These are phyloP conservation scores for Phalacrocorax brasilianus DNA, from an alignment of 2,113 vertebrate species.

Conservation along the genomic window DNA sequence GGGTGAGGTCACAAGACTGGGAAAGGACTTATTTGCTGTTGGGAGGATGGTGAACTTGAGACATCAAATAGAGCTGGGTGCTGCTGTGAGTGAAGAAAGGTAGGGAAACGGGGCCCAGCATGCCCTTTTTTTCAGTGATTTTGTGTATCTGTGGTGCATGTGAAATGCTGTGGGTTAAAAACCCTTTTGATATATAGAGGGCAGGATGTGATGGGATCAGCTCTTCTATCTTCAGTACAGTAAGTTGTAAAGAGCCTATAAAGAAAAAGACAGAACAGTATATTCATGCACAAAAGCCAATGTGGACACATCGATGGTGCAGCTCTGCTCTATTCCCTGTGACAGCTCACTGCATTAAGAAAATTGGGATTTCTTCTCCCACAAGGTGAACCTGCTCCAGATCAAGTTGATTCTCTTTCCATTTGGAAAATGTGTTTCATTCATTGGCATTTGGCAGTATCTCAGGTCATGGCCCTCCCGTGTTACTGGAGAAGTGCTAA, in stretches of 20 bases:
- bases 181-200: not conserved
- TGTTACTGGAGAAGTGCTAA: not conserved
- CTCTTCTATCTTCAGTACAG: not conserved
- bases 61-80: not conserved
- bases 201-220: not conserved
- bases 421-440: not conserved
- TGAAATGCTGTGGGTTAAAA: not conserved
- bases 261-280: not conserved
- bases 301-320: not conserved
- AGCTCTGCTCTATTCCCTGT: not conserved
- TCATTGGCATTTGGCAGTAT: not conserved
- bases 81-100: not conserved
- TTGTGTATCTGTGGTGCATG: not conserved
- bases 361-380: not conserved
- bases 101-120: not conserved
- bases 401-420: not conserved
- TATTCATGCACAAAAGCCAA: not conserved
- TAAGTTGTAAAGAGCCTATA: not conserved
- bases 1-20: slow-evolving; percentile 44
- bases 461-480: not conserved
- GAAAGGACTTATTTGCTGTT: not conserved
- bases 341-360: not conserved
- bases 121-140: not conserved
- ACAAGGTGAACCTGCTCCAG: not conserved
- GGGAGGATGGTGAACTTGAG: not conserved